phyloP scores from a whole-genome alignment of 2,888 invertebrate genomes.

The Polydrusus tereticollis region DNA sequence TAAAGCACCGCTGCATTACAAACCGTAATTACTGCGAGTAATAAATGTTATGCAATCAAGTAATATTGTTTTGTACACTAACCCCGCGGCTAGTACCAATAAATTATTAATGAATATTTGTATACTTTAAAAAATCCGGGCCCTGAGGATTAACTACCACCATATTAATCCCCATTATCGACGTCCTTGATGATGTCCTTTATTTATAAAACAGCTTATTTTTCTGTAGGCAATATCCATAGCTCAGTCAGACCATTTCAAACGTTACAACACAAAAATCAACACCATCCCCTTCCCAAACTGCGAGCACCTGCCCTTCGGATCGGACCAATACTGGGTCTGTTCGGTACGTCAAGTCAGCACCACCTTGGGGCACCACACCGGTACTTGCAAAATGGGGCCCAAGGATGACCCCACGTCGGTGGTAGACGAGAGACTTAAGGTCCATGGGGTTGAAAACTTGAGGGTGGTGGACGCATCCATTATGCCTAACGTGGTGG shows the following conservation, averaged over 20 bases:
- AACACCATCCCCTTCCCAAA: conserved; percentile 75
- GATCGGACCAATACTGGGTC: conserved; percentile 79
- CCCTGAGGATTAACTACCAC: too few relatives aligned
- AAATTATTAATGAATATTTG: too few relatives aligned
- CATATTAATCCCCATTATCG: too few relatives aligned
- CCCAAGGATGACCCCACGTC: conserved; percentile 63
- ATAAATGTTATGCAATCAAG: background rate
- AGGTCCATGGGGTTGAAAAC: conserved; percentile 69
- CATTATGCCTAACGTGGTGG: conserved; percentile 71
- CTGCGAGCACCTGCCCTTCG: conserved; percentile 74
- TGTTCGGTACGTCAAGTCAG: conserved; percentile 80
- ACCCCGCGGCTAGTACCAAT: too few relatives aligned
- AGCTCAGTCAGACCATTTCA: conserved; percentile 69
- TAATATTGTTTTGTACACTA: background rate
- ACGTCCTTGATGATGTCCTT: too few relatives aligned
- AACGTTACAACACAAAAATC: conserved; percentile 69
- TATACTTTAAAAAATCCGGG: too few relatives aligned
- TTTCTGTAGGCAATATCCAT: conserved; percentile 71
- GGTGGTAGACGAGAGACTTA: conserved; percentile 68
- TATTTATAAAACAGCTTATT: too few relatives aligned
- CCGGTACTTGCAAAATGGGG: conserved; percentile 70
- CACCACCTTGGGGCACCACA: conserved; percentile 78
- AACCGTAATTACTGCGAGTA: background rate
- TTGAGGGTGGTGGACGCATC: conserved; percentile 73
- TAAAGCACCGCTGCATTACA: background rate